Evolutionary conservation across 2,113 vertebrate species (phyloP), one percentile per base, ranked within the genome.

Genomic region (Myotis brandtii): DNA sequence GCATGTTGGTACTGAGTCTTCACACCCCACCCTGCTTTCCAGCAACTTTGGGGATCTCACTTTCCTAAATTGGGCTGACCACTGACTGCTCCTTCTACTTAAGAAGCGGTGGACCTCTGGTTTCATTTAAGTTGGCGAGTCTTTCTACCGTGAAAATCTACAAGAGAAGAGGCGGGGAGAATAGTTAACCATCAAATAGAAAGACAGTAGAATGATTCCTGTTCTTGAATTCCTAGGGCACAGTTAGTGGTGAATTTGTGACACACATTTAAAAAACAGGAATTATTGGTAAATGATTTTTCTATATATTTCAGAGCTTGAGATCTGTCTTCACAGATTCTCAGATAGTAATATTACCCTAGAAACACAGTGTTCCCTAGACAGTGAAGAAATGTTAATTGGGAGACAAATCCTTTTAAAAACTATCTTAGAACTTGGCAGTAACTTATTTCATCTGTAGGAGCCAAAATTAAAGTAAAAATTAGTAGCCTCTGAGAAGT

Each of bases 301-400:
- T 84, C 81, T 85, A 0, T 84, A 89, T 77, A 73, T 64, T 93
- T 94, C 48, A 84, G 67, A 94, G 83, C 34, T 86, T 77, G 27
- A 77, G 62, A 27, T 91, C 64, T 72, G 54, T 93, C 56, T 48
- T 67, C 50, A 81, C 37, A 62, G 69, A 32, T 52, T 46, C 43
- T 76, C 67, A 89, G 92, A 40, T 43, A 88, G 89, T 56, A 64
- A 96, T 81, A 91, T 76, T 48, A 81, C 72, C 77, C 52, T 52
- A 85, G 86, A 81, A 84, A 70, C 46, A 64, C 30, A 54, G 5
- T 66, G 59, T 80, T 59, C 73, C 40, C 3, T 32, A 16, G 27
- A 18, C 23, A 34, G 27, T 25, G 23, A 72, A n/a, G 59, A 92
- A 81, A 30, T 59, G 11, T 64, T 66, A 20, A 52, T 17, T 56